Percentiles rank a stretch among this genome's conserved stretches.
Conservation (phyloP, 2,113 vertebrate species). For the Meleagris gallopavo region DNA sequence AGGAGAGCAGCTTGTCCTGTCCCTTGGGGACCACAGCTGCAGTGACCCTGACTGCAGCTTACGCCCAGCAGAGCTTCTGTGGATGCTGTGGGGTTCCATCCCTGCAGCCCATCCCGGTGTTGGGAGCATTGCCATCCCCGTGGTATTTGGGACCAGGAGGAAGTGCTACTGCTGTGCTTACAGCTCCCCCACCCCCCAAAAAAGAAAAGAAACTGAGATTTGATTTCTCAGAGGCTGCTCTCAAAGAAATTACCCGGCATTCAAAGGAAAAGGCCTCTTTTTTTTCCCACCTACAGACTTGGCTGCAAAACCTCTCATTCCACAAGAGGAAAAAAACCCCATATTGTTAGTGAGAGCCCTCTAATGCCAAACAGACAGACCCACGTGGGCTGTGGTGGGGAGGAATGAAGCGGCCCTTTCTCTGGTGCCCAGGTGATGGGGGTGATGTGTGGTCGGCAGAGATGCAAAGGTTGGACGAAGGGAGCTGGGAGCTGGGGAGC, state of each 20-base stretch:
- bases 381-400: constrained; percentile 4
- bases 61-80: fast-evolving
- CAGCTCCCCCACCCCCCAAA: neutral
- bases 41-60: neutral
- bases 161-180: neutral
- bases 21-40: neutral
- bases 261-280: neutral
- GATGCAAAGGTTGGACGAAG: constrained; percentile 39
- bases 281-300: constrained; percentile 36
- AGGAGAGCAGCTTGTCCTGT: neutral
- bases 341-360: constrained; percentile 11
- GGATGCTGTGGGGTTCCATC: neutral
- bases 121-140: neutral
- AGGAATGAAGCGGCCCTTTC: constrained; percentile 69
- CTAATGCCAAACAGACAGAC: neutral
- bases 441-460: constrained; percentile 38
- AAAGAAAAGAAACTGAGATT: neutral
- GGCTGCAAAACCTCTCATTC: neutral
- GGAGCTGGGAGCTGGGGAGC: neutral
- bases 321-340: neutral
- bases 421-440: neutral
- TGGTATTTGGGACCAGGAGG: neutral
- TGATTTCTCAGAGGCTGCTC: neutral
- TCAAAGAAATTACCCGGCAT: neutral
- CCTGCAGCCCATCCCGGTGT: neutral